Base-by-base conservation (phyloP, 2,888 invertebrate species). In the Amaurobius ferox region DNA sequence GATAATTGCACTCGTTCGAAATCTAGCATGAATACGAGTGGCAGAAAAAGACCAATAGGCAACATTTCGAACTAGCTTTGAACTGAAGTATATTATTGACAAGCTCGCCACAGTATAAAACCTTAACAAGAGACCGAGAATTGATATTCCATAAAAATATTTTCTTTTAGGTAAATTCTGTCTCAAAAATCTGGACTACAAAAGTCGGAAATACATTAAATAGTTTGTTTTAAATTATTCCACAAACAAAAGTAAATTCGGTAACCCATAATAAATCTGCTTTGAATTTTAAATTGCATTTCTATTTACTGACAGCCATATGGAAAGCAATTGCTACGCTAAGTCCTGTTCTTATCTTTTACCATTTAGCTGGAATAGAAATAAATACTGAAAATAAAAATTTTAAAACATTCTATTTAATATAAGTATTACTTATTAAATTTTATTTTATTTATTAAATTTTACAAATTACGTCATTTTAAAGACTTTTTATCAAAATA, bases 71-170 rank as follows among this genome's bases (percentile, higher is more conserved):
- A 55, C 1, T 23, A 55, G 23, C 23, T 55, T 55, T 23, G 16
- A 55, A 55, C 55, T 55, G 19, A 55, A 55, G 7, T 23, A 23
- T 55, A 2, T 44, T 44, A 3, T 23, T 55, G 55, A 55, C 55
- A 55, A 55, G 55, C 55, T 55, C 55, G 55, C 55, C 55, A 55
- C 55, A 55, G 55, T 55, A 55, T 55, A 55, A 55, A 55, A 55
- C 19, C 19, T 55, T 11, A 16, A 55, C 19, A 55, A 55, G 55
- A 55, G 55, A 55, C 55, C 23, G 11, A 55, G 44, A 23, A 44
- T 6, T 55, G 55, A 55, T 23, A 55, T 11, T 6, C 23, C 55
- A 55, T 23, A 55, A 55, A 55, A 55, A 55, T 55, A 55, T 55
- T 55, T 11, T 55, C 19, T 55, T 55, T 55, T 55, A 23, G 16